phyloP scores from a whole-genome alignment of 2,113 vertebrate species.

The Pygoscelis antarcticus region DNA sequence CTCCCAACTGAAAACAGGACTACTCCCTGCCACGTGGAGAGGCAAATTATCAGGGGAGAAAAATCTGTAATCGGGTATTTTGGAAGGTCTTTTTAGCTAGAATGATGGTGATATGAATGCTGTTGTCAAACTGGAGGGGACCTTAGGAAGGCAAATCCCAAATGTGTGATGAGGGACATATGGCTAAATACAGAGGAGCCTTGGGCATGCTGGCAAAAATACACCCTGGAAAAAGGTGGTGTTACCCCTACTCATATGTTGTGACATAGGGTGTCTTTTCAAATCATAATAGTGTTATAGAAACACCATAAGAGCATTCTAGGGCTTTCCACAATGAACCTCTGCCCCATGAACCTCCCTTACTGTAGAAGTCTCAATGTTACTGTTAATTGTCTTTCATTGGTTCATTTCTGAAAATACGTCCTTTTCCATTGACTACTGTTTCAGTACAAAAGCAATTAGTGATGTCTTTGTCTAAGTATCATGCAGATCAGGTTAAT shows the following conservation, averaged over 20 bases:
- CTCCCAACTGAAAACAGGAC: not conserved
- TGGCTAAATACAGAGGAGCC: not conserved
- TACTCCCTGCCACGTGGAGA: slow-evolving; percentile 1
- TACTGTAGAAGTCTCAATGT: not conserved
- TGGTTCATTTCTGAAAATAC: not conserved
- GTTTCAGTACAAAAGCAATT: not conserved
- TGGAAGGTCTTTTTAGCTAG: not conserved
- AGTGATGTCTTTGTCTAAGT: not conserved
- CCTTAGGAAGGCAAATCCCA: not conserved
- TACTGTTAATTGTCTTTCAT: not conserved
- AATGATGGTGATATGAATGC: not conserved
- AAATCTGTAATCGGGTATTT: not conserved
- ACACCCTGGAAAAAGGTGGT: not conserved
- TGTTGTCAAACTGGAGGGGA: not conserved
- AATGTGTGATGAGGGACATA: not conserved
- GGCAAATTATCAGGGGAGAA: not conserved
- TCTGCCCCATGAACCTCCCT: not conserved
- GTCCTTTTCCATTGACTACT: not conserved
- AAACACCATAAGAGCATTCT: not conserved
- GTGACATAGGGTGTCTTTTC: not conserved
- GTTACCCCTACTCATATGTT: not conserved
- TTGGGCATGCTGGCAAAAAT: not conserved
- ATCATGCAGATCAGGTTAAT: not conserved
- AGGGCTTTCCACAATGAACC: not conserved
- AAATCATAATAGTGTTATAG: not conserved